These are phyloP conservation scores for Caranx ignobilis DNA, from an alignment of 2,113 vertebrate genomes.

Conservation along the genomic window DNA sequence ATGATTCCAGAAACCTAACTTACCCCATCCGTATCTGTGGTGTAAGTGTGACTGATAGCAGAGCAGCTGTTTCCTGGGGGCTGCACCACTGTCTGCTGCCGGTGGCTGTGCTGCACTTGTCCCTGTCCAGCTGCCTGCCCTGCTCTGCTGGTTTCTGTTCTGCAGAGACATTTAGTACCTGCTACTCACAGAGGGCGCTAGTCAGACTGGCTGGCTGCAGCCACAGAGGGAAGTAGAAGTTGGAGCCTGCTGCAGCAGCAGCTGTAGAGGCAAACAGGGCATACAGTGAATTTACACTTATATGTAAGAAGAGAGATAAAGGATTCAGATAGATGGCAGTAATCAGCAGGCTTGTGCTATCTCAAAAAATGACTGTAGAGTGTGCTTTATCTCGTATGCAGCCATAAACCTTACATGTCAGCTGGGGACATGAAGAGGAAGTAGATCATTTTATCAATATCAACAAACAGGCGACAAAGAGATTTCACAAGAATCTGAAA, in stretches of 20 bases:
- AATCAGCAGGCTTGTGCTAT: background rate
- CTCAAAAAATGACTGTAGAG: background rate
- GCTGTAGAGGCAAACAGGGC: constrained; percentile 6
- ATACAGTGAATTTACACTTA: constrained; percentile 2
- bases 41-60: constrained; percentile 64
- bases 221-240: constrained; percentile 26
- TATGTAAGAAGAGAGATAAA: background rate
- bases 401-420: background rate
- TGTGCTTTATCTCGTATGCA: background rate
- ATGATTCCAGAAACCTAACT: constrained; percentile 13
- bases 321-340: background rate
- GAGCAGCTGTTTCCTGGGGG: constrained; percentile 78
- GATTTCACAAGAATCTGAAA: constrained; percentile 3
- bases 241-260: constrained; percentile 12
- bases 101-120: constrained; percentile 58
- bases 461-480: background rate
- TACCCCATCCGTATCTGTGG: constrained; percentile 18
- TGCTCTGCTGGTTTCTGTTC: constrained; percentile 32
- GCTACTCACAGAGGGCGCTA: constrained; percentile 75
- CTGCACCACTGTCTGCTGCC: constrained; percentile 53
- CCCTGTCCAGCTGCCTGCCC: constrained; percentile 62
- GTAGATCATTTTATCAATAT: background rate
- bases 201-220: constrained; percentile 40
- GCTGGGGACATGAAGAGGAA: background rate
- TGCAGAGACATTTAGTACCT: constrained; percentile 24